Base-by-base conservation (phyloP, 1,140 invertebrate species). In the Cotesia vestalis region DNA sequence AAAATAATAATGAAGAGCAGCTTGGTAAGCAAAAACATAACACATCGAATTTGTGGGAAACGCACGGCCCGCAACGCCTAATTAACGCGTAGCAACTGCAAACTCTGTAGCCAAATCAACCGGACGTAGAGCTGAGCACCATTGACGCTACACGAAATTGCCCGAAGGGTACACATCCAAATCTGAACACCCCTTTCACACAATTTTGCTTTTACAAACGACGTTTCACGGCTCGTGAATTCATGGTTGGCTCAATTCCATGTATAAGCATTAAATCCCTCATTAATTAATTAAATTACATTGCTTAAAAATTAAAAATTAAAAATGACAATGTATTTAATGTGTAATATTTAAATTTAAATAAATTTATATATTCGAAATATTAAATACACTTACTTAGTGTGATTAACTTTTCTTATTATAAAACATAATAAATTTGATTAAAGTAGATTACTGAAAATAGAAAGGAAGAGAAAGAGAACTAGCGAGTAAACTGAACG, bases 81-180 rank as follows among this genome's bases (percentile, higher is more conserved):
- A 80, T 78, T 80, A 80, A 76, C 76, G 73, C 64, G 55, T 57
- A 72, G 76, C 76, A 77, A 76, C 71, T 66, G 53, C 36, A 70
- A 71, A 38, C 27, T 51, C 12, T 35, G 60, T 71, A 57, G 73
- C 66, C 73, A 68, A 75, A 75, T 75, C 60, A 68, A 72, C 66
- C 66, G 66, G 64, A 72, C 66, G 52, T 71, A 20, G 69, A 67
- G 59, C 57, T 46, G 11, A 46, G 9, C 66, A 55, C 71, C 52
- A 75, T 72, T 75, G 71, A 70, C 66, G 63, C 60, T 59, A 53
- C 40, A 46, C 20, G 69, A 66, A 74, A 74, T 67, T 71, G 69
- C 70, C 67, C 51, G 64, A 38, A 69, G 64, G 66, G 66, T 63
- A 72, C 66, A 69, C 55, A 61, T 40, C 59, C 63, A 71, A 72